Percentiles rank a stretch among this genome's conserved stretches.
Conservation (phyloP, 2,888 invertebrate species). For the Apoderus coryli region DNA sequence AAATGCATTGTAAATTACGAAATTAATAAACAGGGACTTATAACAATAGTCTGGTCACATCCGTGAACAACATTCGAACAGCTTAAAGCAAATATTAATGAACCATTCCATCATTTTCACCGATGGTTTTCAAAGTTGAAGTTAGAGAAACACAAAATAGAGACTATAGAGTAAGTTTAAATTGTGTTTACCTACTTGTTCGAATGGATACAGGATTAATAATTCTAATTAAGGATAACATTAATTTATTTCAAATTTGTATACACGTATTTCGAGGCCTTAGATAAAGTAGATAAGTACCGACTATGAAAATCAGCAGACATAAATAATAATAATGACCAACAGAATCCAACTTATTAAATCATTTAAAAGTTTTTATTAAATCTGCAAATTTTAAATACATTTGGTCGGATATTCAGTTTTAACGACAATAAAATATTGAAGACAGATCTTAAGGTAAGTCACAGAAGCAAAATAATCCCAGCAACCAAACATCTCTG, state of each 20-base stretch:
- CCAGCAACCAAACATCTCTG: too few relatives aligned
- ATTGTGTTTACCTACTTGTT: too few relatives aligned
- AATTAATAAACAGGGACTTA: conserved; percentile 43
- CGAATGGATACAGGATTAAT: not conserved
- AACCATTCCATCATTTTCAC: conserved; percentile 58
- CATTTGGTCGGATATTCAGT: conserved; percentile 44
- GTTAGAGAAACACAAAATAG: conserved; percentile 50
- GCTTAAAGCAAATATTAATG: conserved; percentile 56
- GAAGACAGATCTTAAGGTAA: conserved; percentile 47
- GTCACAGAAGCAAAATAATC: too few relatives aligned
- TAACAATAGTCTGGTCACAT: conserved; percentile 41
- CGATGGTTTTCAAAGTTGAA: conserved; percentile 48
- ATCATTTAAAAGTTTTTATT: conserved; percentile 48
- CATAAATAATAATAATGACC: conserved; percentile 57
- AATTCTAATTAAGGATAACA: too few relatives aligned
- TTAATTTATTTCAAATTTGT: too few relatives aligned
- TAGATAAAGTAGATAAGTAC: too few relatives aligned
- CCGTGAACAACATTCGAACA: conserved; percentile 53
- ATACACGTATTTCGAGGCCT: too few relatives aligned
- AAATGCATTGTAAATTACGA: conserved; percentile 39
- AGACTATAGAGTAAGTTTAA: conserved; percentile 49
- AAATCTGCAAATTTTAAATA: conserved; percentile 61
- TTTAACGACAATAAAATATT: conserved; percentile 54
- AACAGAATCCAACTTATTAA: conserved; percentile 49
- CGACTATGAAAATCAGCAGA: too few relatives aligned